Percentiles rank a stretch among this genome's conserved stretches.
These are phyloP conservation scores for Phaenicophaeus curvirostris DNA, from an alignment of 2,797 vertebrate species.

Conservation along the genomic window DNA sequence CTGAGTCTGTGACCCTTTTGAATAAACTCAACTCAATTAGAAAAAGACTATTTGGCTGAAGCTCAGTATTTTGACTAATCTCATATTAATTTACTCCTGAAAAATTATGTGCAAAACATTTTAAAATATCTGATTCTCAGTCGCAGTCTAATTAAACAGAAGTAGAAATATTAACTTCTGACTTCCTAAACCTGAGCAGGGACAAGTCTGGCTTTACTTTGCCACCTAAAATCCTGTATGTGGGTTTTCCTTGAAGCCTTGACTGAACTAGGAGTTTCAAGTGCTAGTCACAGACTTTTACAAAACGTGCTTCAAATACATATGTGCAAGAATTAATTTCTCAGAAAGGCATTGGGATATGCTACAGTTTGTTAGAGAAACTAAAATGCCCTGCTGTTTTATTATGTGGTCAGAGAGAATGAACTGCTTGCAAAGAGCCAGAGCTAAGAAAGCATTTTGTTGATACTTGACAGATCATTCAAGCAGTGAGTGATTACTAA, in stretches of 20 bases:
- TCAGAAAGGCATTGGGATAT: not conserved
- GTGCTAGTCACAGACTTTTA: not conserved
- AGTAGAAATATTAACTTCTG: not conserved
- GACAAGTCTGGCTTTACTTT: not conserved
- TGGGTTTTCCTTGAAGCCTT: not conserved
- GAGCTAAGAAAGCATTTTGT: not conserved
- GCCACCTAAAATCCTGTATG: not conserved
- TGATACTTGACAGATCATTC: not conserved
- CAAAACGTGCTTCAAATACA: not conserved
- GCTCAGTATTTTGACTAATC: not conserved
- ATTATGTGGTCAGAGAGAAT: not conserved
- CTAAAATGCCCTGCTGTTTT: not conserved
- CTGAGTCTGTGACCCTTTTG: not conserved
- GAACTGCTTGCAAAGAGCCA: not conserved
- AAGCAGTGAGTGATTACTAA: not conserved
- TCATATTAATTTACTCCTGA: not conserved
- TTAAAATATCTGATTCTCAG: not conserved
- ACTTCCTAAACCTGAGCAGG: not conserved
- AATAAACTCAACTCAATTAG: not conserved
- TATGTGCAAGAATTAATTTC: not conserved
- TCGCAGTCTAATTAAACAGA: not conserved
- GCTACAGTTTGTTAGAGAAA: not conserved
- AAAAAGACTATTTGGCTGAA: not conserved
- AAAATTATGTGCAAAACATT: not conserved
- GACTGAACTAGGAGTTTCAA: not conserved